Conservation (phyloP, 2,888 invertebrate genomes). For the Acholoe squamosa region DNA sequence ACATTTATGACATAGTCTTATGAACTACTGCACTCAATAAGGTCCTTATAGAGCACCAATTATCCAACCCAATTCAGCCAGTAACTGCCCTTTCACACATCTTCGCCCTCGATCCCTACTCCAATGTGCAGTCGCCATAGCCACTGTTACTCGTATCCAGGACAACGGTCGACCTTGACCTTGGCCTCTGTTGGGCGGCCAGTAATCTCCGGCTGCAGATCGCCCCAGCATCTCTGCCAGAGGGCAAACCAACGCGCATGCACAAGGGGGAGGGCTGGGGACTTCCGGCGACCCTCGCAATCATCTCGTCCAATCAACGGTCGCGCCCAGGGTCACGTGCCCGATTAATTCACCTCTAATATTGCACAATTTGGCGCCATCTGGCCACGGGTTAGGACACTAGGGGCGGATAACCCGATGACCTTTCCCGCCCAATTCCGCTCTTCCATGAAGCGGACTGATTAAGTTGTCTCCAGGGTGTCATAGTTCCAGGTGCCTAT, state of each 20-base stretch:
- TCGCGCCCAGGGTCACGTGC: not conserved
- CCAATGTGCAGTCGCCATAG: not conserved
- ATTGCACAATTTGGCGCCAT: conserved; percentile 34
- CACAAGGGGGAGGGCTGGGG: not conserved
- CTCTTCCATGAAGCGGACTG: not conserved
- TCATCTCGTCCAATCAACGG: conserved; percentile 22
- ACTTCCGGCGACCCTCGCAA: not conserved
- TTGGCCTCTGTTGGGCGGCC: not conserved
- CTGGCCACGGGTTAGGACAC: not conserved
- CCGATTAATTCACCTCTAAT: conserved; percentile 6
- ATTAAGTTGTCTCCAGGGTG: conserved; percentile 38
- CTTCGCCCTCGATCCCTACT: not conserved
- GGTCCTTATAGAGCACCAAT: not conserved
- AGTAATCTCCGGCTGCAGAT: not conserved
- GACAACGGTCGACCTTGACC: conserved; percentile 26
- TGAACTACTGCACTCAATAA: no score
- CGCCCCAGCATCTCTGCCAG: not conserved
- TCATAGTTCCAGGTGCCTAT: not conserved
- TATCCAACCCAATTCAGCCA: not conserved
- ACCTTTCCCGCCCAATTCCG: conserved; percentile 17
- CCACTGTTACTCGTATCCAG: not conserved
- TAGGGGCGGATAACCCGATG: not conserved
- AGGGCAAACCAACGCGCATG: not conserved
- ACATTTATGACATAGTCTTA: no score
- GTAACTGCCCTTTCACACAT: not conserved